A percentile compares a stretch with the other conserved stretches of the same genome.
phyloP scores from a whole-genome alignment of 2,113 vertebrate species.

The Echinops telfairi region DNA sequence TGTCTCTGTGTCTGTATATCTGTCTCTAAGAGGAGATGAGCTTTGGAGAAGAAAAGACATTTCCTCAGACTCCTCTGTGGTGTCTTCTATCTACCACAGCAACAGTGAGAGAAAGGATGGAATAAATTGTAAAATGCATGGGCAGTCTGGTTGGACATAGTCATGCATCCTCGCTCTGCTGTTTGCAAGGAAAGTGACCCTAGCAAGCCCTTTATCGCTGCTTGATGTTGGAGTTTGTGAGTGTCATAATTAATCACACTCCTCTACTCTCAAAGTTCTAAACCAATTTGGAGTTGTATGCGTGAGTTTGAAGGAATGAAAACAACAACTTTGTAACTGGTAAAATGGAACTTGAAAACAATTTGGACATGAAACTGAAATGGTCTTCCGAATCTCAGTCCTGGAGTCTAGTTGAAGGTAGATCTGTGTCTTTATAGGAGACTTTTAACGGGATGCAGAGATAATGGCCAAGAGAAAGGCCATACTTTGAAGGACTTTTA shows the following conservation, averaged over 20 bases:
- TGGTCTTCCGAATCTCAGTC: not conserved
- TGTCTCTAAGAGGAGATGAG: not conserved
- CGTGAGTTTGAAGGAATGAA: not conserved
- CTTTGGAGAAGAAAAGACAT: not conserved
- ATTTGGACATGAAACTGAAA: not conserved
- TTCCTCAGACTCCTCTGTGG: constrained; percentile 10
- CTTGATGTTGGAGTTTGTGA: not conserved
- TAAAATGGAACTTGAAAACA: constrained; percentile 6
- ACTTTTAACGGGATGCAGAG: not conserved
- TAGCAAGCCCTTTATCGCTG: constrained; percentile 9
- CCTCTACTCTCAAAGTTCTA: not conserved
- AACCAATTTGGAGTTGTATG: not conserved
- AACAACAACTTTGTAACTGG: constrained; percentile 3
- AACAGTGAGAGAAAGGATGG: not conserved
- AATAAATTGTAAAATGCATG: not conserved
- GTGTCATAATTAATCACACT: not conserved
- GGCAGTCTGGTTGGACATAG: not conserved
- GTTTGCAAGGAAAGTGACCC: not conserved
- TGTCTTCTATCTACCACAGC: not conserved
- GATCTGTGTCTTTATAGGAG: not conserved
- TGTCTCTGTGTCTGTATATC: not conserved
- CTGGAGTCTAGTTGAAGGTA: not conserved
- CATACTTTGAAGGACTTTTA: not conserved
- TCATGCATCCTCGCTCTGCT: not conserved
- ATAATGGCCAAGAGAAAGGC: not conserved